phyloP scores from a whole-genome alignment of 2,797 vertebrate genomes.

The Mycteria americana region DNA sequence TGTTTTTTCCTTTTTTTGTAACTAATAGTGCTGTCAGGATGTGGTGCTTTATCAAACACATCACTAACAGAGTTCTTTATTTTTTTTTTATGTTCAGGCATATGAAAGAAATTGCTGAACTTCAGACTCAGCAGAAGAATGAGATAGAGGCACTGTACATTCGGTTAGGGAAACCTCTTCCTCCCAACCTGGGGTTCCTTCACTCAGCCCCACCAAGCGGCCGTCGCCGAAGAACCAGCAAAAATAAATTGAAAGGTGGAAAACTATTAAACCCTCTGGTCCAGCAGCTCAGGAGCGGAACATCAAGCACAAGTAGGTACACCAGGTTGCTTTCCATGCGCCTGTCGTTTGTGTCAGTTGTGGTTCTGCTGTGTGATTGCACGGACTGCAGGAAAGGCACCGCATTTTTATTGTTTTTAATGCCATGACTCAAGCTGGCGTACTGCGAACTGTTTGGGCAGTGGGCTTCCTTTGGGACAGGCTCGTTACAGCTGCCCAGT shows the following conservation, averaged over 20 bases:
- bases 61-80: not conserved
- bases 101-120: slow-evolving; percentile 94
- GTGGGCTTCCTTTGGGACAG: not conserved
- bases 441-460: not conserved
- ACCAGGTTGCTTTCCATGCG: fast-evolving
- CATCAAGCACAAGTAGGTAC: slow-evolving; percentile 82
- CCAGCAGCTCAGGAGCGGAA: slow-evolving; percentile 91
- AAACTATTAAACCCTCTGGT: slow-evolving; percentile 93
- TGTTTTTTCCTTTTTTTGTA: not conserved
- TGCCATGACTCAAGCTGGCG: not conserved
- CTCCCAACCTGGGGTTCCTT: slow-evolving; percentile 85
- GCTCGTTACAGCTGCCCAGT: not conserved
- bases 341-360: not conserved
- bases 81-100: slow-evolving; percentile 78
- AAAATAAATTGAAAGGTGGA: slow-evolving; percentile 91
- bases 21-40: not conserved
- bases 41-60: not conserved
- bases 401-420: not conserved
- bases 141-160: slow-evolving; percentile 93
- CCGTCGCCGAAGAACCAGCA: slow-evolving; percentile 88
- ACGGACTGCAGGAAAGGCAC: not conserved
- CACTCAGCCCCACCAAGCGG: slow-evolving; percentile 85
- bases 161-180: slow-evolving; percentile 88
- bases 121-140: slow-evolving; percentile 91
- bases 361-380: not conserved